phyloP scores from a whole-genome alignment of 1,140 invertebrate species.

The Drosophila albomicans region DNA sequence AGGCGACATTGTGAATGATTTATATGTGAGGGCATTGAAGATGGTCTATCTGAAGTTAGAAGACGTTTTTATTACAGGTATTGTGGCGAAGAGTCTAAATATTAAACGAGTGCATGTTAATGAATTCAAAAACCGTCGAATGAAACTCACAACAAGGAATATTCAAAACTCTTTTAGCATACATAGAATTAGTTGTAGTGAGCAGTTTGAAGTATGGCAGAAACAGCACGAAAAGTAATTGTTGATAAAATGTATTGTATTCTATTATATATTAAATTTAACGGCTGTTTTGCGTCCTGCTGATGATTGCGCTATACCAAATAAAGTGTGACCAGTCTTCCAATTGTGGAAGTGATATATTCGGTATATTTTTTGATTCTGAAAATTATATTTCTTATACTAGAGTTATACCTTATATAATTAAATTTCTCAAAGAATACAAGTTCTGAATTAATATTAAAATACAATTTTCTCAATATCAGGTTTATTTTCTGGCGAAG shows the following conservation, averaged over 20 bases:
- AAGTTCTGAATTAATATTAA: no score
- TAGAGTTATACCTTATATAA: no score
- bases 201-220: conserved; percentile 90
- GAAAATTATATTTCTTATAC: no score
- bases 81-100: conserved; percentile 90
- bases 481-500: no score
- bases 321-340: neutral
- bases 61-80: conserved; percentile 95
- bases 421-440: no score
- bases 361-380: no score
- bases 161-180: conserved; percentile 92
- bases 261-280: no score
- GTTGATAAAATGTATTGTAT: no score
- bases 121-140: conserved; percentile 93
- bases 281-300: no score
- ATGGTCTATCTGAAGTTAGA: conserved; percentile 93
- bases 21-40: conserved; percentile 88
- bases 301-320: neutral
- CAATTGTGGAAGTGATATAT: no score
- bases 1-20: conserved; percentile 88
- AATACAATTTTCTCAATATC: no score
- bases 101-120: conserved; percentile 91
- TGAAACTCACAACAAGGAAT: conserved; percentile 91
- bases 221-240: no score
- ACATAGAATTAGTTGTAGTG: conserved; percentile 94